These are phyloP conservation scores for Mesorhabditis sp. DNA, from an alignment of 2,888 invertebrate genomes.

Conservation along the genomic window DNA sequence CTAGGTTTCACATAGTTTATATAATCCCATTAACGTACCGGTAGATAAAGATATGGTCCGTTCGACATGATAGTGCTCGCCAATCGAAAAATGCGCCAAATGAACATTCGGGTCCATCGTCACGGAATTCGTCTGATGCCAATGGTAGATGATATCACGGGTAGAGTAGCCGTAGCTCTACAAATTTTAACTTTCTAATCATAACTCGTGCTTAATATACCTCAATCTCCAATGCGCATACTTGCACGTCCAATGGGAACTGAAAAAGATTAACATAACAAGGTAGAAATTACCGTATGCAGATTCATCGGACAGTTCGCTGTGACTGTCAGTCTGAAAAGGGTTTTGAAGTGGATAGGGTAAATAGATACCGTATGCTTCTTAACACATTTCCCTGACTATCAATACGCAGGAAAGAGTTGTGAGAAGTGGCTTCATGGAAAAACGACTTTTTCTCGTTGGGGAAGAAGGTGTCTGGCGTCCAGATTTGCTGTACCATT, in stretches of 20 bases:
- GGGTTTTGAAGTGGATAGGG: background rate
- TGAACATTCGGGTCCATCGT: slow-evolving; percentile 57
- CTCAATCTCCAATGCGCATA: slow-evolving; percentile 55
- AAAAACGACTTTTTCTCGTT: slow-evolving; percentile 58
- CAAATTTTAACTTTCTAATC: slow-evolving; percentile 14
- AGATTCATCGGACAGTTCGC: slow-evolving; percentile 58
- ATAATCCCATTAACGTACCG: slow-evolving; percentile 14
- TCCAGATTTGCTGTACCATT: slow-evolving; percentile 57
- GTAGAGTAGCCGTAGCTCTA: slow-evolving; percentile 59
- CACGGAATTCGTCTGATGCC: slow-evolving; percentile 54
- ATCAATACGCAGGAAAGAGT: slow-evolving; percentile 57
- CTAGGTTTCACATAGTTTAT: slow-evolving; percentile 21
- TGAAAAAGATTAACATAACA: slow-evolving; percentile 21
- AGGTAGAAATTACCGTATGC: slow-evolving; percentile 37
- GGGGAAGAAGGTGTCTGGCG: slow-evolving; percentile 57
- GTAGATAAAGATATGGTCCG: slow-evolving; percentile 57
- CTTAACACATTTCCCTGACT: slow-evolving; percentile 54
- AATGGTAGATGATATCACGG: slow-evolving; percentile 58
- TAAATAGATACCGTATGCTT: slow-evolving; percentile 40
- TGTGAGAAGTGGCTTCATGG: slow-evolving; percentile 57
- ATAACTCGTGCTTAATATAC: slow-evolving; percentile 18
- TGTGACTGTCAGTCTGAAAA: slow-evolving; percentile 50
- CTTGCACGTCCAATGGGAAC: slow-evolving; percentile 55
- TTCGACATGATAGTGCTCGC: slow-evolving; percentile 52
- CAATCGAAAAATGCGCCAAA: slow-evolving; percentile 59